Evolutionary conservation across 1,140 invertebrate genomes (phyloP), one percentile per base, ranked within the genome.

Genomic region (Drosophila sp.): DNA sequence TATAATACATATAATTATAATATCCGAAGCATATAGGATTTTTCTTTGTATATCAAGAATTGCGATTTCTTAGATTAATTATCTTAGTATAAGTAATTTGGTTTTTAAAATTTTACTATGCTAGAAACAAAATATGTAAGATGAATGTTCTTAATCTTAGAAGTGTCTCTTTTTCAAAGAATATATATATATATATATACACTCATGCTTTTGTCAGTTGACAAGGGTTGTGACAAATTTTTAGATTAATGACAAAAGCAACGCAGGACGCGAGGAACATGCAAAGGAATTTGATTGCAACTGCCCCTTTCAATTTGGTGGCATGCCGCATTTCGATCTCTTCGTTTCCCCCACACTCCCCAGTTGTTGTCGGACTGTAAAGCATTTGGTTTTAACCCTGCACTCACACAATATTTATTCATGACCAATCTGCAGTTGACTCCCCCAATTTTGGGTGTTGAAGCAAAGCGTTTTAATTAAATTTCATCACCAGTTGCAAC

Each of bases 211-310:
- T 86, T 86, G 81, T 74, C 81, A 80, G 81, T 78, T 84, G 81
- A 80, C 80, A 86, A 86, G 82, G 81, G 82, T 86, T 78, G 76
- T 62, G 78, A 75, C 74, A 80, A 78, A 80, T 86, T 76, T 80
- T 78, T 80, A 86, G 78, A 86, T 80, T 86, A 86, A 86, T 86
- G 81, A 86, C 54, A 86, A 86, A 75, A 72, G 74, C 58, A 84
- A 78, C 45, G 54, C 74, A 64, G 45, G 59, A 27, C 40, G 21
- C 5, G 40, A 43, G 67, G 18, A 63, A 67, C 58, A 18, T 73
- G 72, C 53, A 51, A 61, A 73, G 53, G 62, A 73, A 81, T 70
- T 81, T 81, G 58, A 57, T 61, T 58, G 63, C n/a, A 18, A 11
- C 46, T 16, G 6, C 14, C 13, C 14, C 4, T n/a, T 5, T 11